Base-by-base conservation (phyloP, 2,888 invertebrate genomes). In the Sinotaia quadrata region DNA sequence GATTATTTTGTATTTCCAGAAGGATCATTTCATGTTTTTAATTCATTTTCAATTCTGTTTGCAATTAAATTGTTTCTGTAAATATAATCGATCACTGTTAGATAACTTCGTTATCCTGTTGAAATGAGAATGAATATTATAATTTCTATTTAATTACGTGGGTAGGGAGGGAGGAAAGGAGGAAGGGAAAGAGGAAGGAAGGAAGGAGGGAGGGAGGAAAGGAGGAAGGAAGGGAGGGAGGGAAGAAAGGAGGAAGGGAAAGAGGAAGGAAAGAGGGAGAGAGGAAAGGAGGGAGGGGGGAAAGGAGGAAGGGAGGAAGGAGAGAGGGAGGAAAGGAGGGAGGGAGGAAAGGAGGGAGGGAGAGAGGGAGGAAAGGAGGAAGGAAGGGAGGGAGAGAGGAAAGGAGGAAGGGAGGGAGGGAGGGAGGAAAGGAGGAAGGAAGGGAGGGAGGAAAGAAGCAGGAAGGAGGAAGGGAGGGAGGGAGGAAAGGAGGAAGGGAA, bases 371-470 rank as follows among this genome's bases (percentile, higher is more conserved):
- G 18, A 4, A 44, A 29, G 12, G 52, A 62, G 51, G 33, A 52
- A 33, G 62, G 52, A 36, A 33, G 33, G 36, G 51, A 33, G 62
- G 34, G 51, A 49, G 49, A 49, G 18, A n/a, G n/a, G n/a, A n/a
- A n/a, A n/a, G n/a, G n/a, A n/a, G n/a, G n/a, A 44, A 10, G 34
- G 49, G 21, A 49, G 36, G 52, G 34, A 51, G 29, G 52, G 36
- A 36, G 52, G 12, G 21, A 24, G 12, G n/a, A 24, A 63, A 24
- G 44, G 4, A 24, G 59, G 29, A 10, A 37, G 59, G 29, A 24
- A 41, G 59, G 10, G 37, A 27, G 36, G 29, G 37, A 27, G 15
- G 27, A 8, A 21, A 21, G 5, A n/a, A n/a, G n/a, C n/a, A n/a
- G n/a, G n/a, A n/a, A n/a, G n/a, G n/a, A n/a, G n/a, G n/a, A n/a